Conservation (phyloP, 1,140 invertebrate genomes). For the Drosophila sp. region DNA sequence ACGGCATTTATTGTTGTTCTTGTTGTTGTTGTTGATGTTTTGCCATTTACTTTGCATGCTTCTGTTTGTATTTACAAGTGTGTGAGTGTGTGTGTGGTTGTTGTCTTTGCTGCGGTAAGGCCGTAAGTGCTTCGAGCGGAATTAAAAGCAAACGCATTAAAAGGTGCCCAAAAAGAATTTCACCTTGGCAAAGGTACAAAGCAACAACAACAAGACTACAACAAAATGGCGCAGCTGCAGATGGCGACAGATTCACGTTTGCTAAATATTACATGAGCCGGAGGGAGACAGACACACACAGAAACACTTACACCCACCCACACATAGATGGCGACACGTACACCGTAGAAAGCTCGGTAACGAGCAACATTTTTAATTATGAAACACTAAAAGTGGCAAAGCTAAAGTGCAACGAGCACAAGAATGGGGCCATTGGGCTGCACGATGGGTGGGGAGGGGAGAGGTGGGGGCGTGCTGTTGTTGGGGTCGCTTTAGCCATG, state of each 20-base stretch:
- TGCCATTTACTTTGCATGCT: conserved; percentile 41
- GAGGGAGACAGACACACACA: conserved; percentile 16
- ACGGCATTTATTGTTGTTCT: conserved; percentile 64
- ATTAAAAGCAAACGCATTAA: conserved; percentile 83
- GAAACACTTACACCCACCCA: conserved; percentile 2
- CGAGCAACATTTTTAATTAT: conserved; percentile 84
- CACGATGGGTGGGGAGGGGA: too few species aligned
- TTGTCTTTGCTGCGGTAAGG: conserved; percentile 50
- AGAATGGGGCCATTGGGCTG: conserved; percentile 23
- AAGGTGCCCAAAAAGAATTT: conserved; percentile 81
- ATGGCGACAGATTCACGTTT: conserved; percentile 57
- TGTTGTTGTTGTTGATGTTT: conserved; percentile 52
- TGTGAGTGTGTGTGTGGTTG: conserved; percentile 14
- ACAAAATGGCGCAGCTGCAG: conserved; percentile 76
- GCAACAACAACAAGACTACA: conserved; percentile 20
- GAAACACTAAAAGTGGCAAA: conserved; percentile 84
- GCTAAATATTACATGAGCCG: conserved; percentile 80
- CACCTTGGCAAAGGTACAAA: conserved; percentile 71
- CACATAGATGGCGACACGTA: neutral
- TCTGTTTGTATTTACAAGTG: neutral
- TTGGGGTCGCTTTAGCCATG: conserved; percentile 63
- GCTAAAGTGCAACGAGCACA: conserved; percentile 78
- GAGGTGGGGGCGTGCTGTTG: too few species aligned
- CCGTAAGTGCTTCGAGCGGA: conserved; percentile 74
- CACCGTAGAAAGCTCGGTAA: conserved; percentile 26